Evolutionary conservation across 2,888 invertebrate genomes (phyloP).

Genomic region (Dicycla oo): DNA sequence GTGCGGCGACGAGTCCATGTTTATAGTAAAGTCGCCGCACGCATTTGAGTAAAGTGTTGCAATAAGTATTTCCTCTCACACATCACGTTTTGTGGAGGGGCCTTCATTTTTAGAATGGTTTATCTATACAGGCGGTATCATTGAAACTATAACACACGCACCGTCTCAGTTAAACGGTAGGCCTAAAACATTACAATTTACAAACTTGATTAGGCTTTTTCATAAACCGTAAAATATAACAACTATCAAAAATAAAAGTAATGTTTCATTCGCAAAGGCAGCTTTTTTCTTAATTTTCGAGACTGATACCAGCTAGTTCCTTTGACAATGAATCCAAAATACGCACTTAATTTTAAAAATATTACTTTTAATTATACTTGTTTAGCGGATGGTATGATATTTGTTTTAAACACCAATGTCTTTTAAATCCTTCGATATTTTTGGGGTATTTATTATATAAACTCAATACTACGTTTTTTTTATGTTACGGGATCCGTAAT

Average conservation of each 20-base stretch:
- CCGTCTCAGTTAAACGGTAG: no score
- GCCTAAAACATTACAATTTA: no score
- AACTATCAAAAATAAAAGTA: background rate
- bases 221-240: slow-evolving; percentile 20
- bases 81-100: no score
- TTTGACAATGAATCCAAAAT: slow-evolving; percentile 57
- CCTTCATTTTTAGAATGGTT: no score
- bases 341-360: slow-evolving; percentile 57
- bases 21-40: no score
- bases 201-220: background rate
- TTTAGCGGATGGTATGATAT: slow-evolving; percentile 36
- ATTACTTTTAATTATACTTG: slow-evolving; percentile 49
- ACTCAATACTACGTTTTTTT: background rate
- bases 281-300: slow-evolving; percentile 61
- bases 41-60: no score
- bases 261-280: slow-evolving; percentile 39
- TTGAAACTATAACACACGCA: no score
- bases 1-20: no score
- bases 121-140: no score
- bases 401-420: slow-evolving; percentile 44
- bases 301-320: slow-evolving; percentile 62
- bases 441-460: background rate
- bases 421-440: background rate
- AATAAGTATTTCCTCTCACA: no score
- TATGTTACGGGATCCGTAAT: no score